These are phyloP conservation scores for Clarias batrachus DNA, from an alignment of 2,113 vertebrate genomes.

Conservation along the genomic window DNA sequence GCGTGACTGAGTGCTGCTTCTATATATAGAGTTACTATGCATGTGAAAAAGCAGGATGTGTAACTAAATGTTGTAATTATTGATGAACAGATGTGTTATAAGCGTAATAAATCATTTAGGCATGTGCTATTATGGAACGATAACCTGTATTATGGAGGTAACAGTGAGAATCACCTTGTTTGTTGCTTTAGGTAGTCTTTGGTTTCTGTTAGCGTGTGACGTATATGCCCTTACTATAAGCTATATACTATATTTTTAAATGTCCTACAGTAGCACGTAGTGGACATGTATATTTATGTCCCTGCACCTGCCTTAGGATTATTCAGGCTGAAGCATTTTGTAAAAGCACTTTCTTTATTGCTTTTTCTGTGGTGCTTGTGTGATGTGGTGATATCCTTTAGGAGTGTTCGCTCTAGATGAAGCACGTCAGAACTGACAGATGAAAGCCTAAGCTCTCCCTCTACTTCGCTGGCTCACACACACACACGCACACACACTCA, in stretches of 20 bases:
- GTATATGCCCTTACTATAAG: constrained; percentile 34
- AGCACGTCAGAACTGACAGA: constrained; percentile 32
- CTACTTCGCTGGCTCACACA: constrained; percentile 35
- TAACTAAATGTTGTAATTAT: not conserved
- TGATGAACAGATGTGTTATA: not conserved
- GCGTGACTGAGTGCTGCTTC: constrained; percentile 2
- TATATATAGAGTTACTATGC: not conserved
- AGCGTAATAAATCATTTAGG: not conserved
- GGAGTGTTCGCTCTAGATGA: constrained; percentile 51
- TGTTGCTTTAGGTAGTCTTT: not conserved
- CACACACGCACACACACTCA: constrained; percentile 20
- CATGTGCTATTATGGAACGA: not conserved
- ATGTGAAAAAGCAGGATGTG: not conserved
- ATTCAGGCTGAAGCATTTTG: constrained; percentile 51
- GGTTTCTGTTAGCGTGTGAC: not conserved
- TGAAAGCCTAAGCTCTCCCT: constrained; percentile 48
- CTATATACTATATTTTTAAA: no score
- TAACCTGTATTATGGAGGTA: not conserved
- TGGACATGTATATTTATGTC: constrained; percentile 32
- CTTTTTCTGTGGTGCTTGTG: constrained; percentile 52
- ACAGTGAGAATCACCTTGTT: not conserved
- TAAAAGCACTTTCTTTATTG: constrained; percentile 51
- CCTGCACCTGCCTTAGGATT: constrained; percentile 44
- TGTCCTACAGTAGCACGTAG: constrained; percentile 34
- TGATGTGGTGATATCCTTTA: constrained; percentile 55